Evolutionary conservation across 2,888 invertebrate species (phyloP).

Genomic region (Cephus nigrinus): DNA sequence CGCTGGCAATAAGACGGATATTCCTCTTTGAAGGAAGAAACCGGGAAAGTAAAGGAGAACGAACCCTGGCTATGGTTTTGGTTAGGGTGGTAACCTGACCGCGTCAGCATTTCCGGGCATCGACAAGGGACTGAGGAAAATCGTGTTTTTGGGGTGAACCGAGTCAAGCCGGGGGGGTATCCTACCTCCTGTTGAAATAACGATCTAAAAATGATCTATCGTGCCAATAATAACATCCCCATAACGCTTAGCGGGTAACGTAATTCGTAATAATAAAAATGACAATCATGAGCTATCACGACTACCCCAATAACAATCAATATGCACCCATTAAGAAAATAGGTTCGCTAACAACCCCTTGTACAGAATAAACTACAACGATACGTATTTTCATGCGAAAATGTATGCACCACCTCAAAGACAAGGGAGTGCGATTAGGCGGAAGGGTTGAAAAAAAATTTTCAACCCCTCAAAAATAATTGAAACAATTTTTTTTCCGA

Average conservation of each 20-base stretch:
- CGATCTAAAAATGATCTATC: constrained; percentile 25
- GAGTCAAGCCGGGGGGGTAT: not conserved
- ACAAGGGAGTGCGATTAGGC: too few relatives aligned
- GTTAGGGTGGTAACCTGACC: constrained; percentile 21
- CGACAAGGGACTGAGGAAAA: not conserved
- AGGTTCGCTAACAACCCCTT: too few relatives aligned
- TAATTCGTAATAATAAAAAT: not conserved
- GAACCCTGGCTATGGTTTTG: constrained; percentile 13
- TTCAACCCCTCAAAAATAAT: not conserved
- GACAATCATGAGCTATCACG: too few relatives aligned
- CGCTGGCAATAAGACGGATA: constrained; percentile 36
- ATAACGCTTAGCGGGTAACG: constrained; percentile 7
- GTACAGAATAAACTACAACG: too few relatives aligned
- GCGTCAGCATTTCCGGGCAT: constrained; percentile 39
- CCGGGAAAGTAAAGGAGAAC: not conserved
- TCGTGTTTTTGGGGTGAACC: not conserved
- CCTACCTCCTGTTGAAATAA: not conserved
- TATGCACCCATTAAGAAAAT: too few relatives aligned
- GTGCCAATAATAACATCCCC: constrained; percentile 22
- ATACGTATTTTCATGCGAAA: too few relatives aligned
- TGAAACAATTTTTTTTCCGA: not conserved
- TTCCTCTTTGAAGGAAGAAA: constrained; percentile 6
- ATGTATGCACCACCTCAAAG: too few relatives aligned
- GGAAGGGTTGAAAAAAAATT: too few relatives aligned
- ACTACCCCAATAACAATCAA: too few relatives aligned